Conservation (phyloP, 2,797 vertebrate genomes). For the Typhlichthys subterraneus region DNA sequence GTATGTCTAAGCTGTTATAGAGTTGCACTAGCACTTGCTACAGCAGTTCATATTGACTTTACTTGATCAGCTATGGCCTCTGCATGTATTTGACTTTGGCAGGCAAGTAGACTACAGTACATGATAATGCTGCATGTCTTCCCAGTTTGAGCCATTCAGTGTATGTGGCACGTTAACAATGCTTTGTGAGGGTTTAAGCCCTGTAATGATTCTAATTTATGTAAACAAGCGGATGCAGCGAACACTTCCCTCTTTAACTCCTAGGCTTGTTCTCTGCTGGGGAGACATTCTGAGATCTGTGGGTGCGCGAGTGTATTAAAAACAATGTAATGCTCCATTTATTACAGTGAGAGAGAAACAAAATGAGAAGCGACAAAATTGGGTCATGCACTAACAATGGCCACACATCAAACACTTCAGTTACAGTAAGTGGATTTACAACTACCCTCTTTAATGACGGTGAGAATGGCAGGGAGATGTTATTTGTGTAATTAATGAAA, state of each 20-base stretch:
- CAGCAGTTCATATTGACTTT: constrained; percentile 43
- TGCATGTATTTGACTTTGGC: constrained; percentile 30
- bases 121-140: constrained; percentile 14
- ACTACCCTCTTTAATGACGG: constrained; percentile 10
- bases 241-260: constrained; percentile 18
- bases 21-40: constrained; percentile 43
- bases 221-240: constrained; percentile 24
- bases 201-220: constrained; percentile 27
- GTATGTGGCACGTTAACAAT: neutral
- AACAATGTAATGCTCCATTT: constrained; percentile 46
- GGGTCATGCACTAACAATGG: constrained; percentile 35
- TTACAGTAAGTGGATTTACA: constrained; percentile 27
- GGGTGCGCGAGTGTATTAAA: constrained; percentile 33
- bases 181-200: constrained; percentile 23
- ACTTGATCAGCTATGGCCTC: constrained; percentile 27
- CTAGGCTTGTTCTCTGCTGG: constrained; percentile 10
- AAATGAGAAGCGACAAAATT: constrained; percentile 42
- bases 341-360: constrained; percentile 32
- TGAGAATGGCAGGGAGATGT: neutral
- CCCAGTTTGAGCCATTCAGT: constrained; percentile 3
- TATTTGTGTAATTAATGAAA: constrained; percentile 26
- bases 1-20: constrained; percentile 13
- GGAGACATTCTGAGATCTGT: constrained; percentile 14
- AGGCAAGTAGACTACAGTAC: constrained; percentile 6
- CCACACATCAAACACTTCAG: constrained; percentile 35